Percentiles rank a stretch among this genome's conserved stretches.
These are phyloP conservation scores for Sclerodermus sp. DNA, from an alignment of 2,888 invertebrate genomes.

Conservation along the genomic window DNA sequence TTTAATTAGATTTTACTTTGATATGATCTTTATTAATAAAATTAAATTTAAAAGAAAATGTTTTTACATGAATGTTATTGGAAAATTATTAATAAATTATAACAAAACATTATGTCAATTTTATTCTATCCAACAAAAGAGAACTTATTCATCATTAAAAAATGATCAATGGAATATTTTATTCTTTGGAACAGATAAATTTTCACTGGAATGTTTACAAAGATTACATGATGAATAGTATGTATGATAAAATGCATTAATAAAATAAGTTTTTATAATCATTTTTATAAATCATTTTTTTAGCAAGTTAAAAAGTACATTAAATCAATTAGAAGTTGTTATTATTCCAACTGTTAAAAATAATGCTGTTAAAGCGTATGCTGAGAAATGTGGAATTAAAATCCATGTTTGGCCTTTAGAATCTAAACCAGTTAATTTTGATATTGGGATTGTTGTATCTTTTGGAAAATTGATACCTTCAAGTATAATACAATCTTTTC, in stretches of 20 bases:
- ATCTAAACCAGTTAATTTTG: constrained; percentile 63
- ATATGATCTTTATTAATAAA: not conserved
- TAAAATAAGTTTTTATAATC: not conserved
- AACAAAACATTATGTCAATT: no score
- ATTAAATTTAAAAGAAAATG: no score
- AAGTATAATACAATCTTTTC: constrained; percentile 74
- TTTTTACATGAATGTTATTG: no score
- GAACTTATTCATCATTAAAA: not conserved
- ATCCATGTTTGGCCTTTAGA: constrained; percentile 70
- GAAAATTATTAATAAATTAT: no score
- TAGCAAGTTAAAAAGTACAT: constrained; percentile 61
- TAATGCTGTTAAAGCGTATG: constrained; percentile 72
- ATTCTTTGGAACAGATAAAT: constrained; percentile 86
- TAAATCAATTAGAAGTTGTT: constrained; percentile 69
- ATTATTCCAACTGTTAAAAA: constrained; percentile 66
- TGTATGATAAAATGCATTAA: constrained; percentile 37
- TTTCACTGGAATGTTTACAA: constrained; percentile 75
- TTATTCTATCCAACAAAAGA: no score
- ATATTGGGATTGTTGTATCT: constrained; percentile 88
- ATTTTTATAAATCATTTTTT: constrained; percentile 29
- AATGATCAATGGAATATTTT: constrained; percentile 64
- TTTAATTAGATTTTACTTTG: not conserved
- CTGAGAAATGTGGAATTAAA: constrained; percentile 63
- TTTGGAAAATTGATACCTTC: constrained; percentile 90
- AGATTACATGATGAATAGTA: constrained; percentile 70